Conservation (phyloP, 2,113 vertebrate species). For the Sprattus sprattus region DNA sequence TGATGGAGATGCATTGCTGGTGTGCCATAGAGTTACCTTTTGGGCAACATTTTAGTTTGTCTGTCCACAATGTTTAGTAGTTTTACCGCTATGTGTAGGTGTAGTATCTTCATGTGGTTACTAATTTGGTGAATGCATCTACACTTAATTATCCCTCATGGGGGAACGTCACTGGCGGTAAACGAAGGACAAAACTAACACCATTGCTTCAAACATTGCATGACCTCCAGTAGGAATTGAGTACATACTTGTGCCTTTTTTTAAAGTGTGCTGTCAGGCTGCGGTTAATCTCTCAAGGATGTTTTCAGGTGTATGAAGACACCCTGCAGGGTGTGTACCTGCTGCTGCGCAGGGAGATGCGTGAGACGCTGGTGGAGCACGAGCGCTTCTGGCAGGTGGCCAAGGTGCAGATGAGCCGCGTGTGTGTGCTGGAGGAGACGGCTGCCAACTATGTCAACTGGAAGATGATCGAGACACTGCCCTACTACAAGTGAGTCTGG, state of each 20-base stretch:
- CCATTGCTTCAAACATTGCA: not conserved
- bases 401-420: slow-evolving; percentile 43
- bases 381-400: slow-evolving; percentile 58
- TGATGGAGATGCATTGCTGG: not conserved
- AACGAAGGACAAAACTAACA: not conserved
- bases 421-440: slow-evolving; percentile 54
- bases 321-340: slow-evolving; percentile 49
- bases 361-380: slow-evolving; percentile 30
- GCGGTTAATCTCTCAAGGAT: not conserved
- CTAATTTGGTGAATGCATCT: not conserved
- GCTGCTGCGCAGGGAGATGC: slow-evolving; percentile 54
- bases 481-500: slow-evolving; percentile 50
- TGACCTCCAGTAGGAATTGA: not conserved
- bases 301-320: slow-evolving; percentile 47
- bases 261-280: not conserved
- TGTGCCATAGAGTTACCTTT: not conserved
- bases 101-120: not conserved
- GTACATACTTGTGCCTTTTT: not conserved
- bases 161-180: not conserved
- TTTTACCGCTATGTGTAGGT: too few relatives aligned
- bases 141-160: not conserved
- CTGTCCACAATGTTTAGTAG: not conserved
- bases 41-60: not conserved
- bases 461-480: slow-evolving; percentile 54
- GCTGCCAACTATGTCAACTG: slow-evolving; percentile 55